Evolutionary conservation across 2,888 invertebrate genomes (phyloP), one percentile per base, ranked within the genome.

Genomic region (Athalia cordata): DNA sequence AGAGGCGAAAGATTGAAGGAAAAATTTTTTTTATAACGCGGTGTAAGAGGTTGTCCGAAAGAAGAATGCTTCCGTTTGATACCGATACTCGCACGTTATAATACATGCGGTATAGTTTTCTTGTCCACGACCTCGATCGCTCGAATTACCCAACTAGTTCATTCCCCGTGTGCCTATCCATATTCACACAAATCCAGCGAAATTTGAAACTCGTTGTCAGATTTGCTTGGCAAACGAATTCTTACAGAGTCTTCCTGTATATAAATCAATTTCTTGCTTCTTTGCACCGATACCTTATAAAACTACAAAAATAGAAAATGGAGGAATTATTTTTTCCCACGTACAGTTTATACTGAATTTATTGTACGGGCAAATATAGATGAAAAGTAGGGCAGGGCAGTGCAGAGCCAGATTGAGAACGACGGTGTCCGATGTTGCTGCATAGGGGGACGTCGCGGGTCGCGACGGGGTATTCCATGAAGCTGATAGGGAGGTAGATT

Each of bases 401-500:
- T 29, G 29, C 29, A 29, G 1, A 29, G 29, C 29, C 29, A 29
- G 29, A 29, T 29, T 29, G 29, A 29, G 29, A 29, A 29, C 29
- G 29, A 29, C 29, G 29, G 29, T 29, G 29, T 29, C 29, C 29
- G 29, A 29, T 29, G 29, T 29, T 29, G 29, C 29, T 29, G 29
- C 29, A 29, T 29, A 29, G 29, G 29, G 29, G 29, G 29, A 29
- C 29, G 29, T 29, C 29, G 29, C 29, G 57, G 67, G 55, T 5
- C 15, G 61, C 11, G 45, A 45, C 8, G 11, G 11, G 77, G 55
- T 66, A 57, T 67, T 57, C 67, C 77, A 57, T 66, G 77, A 77
- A 77, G 55, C 64, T 66, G 77, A 67, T 77, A 77, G 55, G 45
- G 66, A 77, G 66, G 67, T 77, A 47, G 77, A 77, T 77, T 67